phyloP scores from a whole-genome alignment of 1,140 invertebrate species.

The Saxidomus purpurata region DNA sequence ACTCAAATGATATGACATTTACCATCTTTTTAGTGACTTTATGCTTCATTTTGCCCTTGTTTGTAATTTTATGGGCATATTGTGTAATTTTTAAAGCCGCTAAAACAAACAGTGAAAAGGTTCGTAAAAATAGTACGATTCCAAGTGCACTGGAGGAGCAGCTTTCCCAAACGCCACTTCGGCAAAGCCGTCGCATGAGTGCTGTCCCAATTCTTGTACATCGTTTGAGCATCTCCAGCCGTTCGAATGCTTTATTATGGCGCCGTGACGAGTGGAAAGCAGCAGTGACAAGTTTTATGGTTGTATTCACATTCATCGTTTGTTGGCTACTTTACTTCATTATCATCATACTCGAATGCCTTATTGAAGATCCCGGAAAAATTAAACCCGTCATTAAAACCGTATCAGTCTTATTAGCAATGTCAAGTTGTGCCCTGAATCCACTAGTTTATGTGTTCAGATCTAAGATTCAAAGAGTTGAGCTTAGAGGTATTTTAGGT shows the following conservation, averaged over 20 bases:
- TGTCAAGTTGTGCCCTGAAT: slow-evolving; percentile 86
- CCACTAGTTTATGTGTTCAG: slow-evolving; percentile 89
- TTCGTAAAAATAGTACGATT: slow-evolving; percentile 89
- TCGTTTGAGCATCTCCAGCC: slow-evolving; percentile 80
- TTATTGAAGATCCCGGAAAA: slow-evolving; percentile 76
- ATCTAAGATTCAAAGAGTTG: slow-evolving; percentile 86
- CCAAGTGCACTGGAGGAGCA: slow-evolving; percentile 68
- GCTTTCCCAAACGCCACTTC: slow-evolving; percentile 72
- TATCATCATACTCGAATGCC: slow-evolving; percentile 82
- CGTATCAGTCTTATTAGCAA: slow-evolving; percentile 81
- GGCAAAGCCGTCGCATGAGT: slow-evolving; percentile 79
- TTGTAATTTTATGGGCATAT: slow-evolving; percentile 91
- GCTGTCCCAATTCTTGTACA: slow-evolving; percentile 77
- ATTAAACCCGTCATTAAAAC: slow-evolving; percentile 75
- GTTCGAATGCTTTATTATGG: slow-evolving; percentile 74
- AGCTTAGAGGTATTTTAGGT: slow-evolving; percentile 74
- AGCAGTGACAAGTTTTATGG: slow-evolving; percentile 88
- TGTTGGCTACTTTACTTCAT: slow-evolving; percentile 89
- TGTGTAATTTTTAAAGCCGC: slow-evolving; percentile 91
- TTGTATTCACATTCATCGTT: slow-evolving; percentile 88
- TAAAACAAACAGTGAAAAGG: slow-evolving; percentile 90
- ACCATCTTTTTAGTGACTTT: slow-evolving; percentile 79
- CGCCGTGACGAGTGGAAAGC: slow-evolving; percentile 88
- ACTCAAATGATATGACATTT: slow-evolving; percentile 76
- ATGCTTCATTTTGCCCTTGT: slow-evolving; percentile 90